A percentile compares a stretch with the other conserved stretches of the same genome.
phyloP scores from a whole-genome alignment of 92 coral and sea anemone genomes.

The Galaxea fascicularis region DNA sequence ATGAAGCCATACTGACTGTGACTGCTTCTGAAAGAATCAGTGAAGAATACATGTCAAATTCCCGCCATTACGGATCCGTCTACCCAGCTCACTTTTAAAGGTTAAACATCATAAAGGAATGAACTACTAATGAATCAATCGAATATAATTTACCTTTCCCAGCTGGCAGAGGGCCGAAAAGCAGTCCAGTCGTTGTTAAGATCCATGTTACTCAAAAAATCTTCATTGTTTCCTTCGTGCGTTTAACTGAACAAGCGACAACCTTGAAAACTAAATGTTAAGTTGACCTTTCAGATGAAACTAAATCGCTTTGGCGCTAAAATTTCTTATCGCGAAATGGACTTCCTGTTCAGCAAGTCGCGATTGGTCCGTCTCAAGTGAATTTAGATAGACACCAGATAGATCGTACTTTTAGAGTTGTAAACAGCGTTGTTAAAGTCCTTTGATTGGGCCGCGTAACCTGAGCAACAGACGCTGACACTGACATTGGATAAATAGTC shows the following conservation, averaged over 20 bases:
- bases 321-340: constrained; percentile 23
- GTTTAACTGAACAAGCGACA: not conserved
- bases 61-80: not conserved
- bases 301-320: constrained; percentile 19
- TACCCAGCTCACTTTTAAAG: not conserved
- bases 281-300: not conserved
- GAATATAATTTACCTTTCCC: not conserved
- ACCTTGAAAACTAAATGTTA: not conserved
- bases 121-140: not conserved
- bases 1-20: constrained; percentile 7
- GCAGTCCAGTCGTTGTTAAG: constrained; percentile 18
- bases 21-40: not conserved
- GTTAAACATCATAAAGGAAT: not conserved
- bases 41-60: not conserved
- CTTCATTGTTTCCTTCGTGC: constrained; percentile 11
- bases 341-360: constrained; percentile 6
- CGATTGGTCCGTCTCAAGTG: constrained; percentile 34
- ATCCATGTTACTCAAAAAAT: not conserved
- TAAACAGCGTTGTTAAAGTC: constrained; percentile 25
- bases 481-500: constrained; percentile 4
- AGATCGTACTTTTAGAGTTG: constrained; percentile 33
- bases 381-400: constrained; percentile 29
- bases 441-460: constrained; percentile 30
- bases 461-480: constrained; percentile 37
- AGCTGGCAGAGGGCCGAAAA: constrained; percentile 10